Percentiles rank a stretch among this genome's conserved stretches.
These are phyloP conservation scores for Diorhabda elongata DNA, from an alignment of 1,140 invertebrate species.

Conservation along the genomic window DNA sequence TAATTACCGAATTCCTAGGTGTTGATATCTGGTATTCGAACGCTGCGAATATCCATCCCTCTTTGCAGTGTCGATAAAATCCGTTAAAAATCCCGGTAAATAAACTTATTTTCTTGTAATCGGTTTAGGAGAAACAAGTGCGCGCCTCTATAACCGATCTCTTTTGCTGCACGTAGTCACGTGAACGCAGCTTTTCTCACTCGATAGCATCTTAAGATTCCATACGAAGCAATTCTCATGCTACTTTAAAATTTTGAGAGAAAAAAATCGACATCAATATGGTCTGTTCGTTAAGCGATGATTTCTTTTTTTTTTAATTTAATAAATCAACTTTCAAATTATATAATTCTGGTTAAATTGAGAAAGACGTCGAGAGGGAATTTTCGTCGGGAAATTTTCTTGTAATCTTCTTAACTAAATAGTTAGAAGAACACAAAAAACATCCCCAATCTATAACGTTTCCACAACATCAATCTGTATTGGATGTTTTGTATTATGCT, in stretches of 20 bases:
- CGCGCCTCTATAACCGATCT: neutral
- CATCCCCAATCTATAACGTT: constrained; percentile 14
- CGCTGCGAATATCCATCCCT: neutral
- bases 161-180: constrained; percentile 4
- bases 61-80: neutral
- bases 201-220: neutral
- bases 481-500: constrained; percentile 19
- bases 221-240: no score
- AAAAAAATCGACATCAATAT: no score
- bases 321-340: no score
- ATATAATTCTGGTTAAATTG: neutral
- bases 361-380: neutral
- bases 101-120: constrained; percentile 19
- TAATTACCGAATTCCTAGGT: neutral
- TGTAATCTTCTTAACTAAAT: constrained; percentile 20
- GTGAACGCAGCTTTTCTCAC: neutral
- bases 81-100: constrained; percentile 18
- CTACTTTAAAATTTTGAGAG: no score
- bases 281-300: no score
- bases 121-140: constrained; percentile 21
- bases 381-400: neutral
- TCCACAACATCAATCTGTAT: constrained; percentile 21
- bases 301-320: no score
- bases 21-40: constrained; percentile 1
- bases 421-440: constrained; percentile 15